A percentile compares a stretch with the other conserved stretches of the same genome.
phyloP scores from a whole-genome alignment of 2,113 vertebrate species.

The Dasyornis broadbenti region DNA sequence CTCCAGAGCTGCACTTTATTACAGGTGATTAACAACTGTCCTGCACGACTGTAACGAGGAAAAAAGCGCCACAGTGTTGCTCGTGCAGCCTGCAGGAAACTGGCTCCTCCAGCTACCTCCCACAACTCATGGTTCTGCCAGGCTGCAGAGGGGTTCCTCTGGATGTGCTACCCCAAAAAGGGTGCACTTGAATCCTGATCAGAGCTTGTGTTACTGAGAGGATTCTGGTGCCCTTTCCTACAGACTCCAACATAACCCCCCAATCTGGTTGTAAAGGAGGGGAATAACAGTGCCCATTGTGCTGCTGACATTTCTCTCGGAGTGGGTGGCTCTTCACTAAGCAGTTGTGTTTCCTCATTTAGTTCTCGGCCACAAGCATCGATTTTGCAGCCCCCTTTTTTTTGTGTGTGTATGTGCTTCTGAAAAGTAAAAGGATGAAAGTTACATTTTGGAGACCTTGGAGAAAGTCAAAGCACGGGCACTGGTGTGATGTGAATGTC shows the following conservation, averaged over 20 bases:
- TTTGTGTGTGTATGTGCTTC: not conserved
- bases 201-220: not conserved
- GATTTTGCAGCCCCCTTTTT: not conserved
- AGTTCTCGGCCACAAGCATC: not conserved
- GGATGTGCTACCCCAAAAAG: not conserved
- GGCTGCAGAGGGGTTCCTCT: not conserved
- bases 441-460: not conserved
- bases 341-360: slow-evolving; percentile 23
- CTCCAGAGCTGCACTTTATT: not conserved
- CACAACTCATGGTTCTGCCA: not conserved
- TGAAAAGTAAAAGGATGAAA: not conserved
- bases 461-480: not conserved
- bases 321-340: slow-evolving; percentile 13
- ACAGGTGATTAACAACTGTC: not conserved
- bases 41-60: rapidly evolving
- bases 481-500: not conserved
- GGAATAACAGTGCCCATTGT: slow-evolving; percentile 27
- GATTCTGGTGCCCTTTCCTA: not conserved
- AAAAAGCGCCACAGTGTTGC: not conserved
- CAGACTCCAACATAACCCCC: not conserved
- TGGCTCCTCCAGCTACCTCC: not conserved
- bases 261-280: not conserved
- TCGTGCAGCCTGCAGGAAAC: not conserved
- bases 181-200: not conserved
- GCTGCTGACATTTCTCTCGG: slow-evolving; percentile 12